A percentile compares a stretch with the other conserved stretches of the same genome.
Conservation (phyloP, 2,888 invertebrate species). For the Litoditis marina region DNA sequence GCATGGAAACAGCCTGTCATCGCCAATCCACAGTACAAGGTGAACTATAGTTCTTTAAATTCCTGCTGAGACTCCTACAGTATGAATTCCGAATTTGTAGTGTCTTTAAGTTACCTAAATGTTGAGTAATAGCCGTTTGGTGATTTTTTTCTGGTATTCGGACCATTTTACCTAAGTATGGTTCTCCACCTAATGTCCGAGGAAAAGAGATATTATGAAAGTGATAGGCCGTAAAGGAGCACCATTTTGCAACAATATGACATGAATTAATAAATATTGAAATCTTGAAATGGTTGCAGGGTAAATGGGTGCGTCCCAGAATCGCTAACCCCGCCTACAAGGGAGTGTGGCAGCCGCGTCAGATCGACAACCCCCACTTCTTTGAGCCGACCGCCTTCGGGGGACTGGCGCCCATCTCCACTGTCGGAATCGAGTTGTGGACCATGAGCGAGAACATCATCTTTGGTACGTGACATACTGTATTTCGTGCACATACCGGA, state of each 20-base stretch:
- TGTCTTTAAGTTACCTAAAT: neutral
- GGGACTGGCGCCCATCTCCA: slow-evolving; percentile 63
- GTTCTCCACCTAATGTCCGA: neutral
- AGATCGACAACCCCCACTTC: slow-evolving; percentile 85
- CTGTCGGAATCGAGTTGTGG: slow-evolving; percentile 95
- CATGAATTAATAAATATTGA: too few species aligned
- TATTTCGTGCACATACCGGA: too few species aligned
- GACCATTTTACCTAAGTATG: too few species aligned
- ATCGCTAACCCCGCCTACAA: slow-evolving; percentile 67
- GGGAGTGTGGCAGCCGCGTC: slow-evolving; percentile 69
- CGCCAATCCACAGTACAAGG: slow-evolving; percentile 67
- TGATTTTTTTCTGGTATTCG: too few species aligned
- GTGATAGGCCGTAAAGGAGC: neutral
- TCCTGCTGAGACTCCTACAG: neutral
- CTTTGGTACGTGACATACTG: slow-evolving; percentile 74
- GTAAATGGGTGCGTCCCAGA: slow-evolving; percentile 81
- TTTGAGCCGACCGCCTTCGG: slow-evolving; percentile 81
- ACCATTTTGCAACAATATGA: too few species aligned
- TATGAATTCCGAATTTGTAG: too few species aligned
- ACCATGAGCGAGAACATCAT: slow-evolving; percentile 90
- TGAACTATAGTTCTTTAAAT: too few species aligned
- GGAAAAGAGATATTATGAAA: neutral
- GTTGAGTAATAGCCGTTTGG: too few species aligned
- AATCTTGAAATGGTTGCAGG: slow-evolving; percentile 65
- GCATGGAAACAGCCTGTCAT: slow-evolving; percentile 74